Base-by-base conservation (phyloP, 2,113 vertebrate species). In the Triplophysa dalaica region DNA sequence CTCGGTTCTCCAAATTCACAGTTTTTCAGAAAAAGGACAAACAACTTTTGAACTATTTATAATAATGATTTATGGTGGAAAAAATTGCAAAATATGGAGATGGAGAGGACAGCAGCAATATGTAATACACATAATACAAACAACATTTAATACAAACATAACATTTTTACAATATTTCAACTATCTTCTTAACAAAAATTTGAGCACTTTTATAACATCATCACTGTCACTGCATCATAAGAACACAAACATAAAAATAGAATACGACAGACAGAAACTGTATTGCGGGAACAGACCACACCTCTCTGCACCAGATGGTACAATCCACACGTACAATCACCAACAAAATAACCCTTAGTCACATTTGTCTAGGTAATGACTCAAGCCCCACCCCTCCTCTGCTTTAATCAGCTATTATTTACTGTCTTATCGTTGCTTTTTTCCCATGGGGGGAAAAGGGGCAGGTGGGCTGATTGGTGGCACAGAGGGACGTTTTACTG, bases 331-430 rank as follows among this genome's bases (percentile, higher is more conserved):
- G 76, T 62, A 48, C 76, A 72, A 43, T 72, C 78, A 86, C 89
- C 87, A 88, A 85, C 84, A 84, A 81, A 87, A 86, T 87, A 82
- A 84, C 86, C 80, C 80, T 85, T 65, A 78, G 78, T 84, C 79
- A 81, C 81, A 80, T 77, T 85, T 82, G 70, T 83, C 73, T 52
- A 83, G 63, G 82, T 75, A 85, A 77, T 81, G 63, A 62, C 77
- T 74, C 24, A 9, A 65, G 29, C 61, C 8, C 16, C 17, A 78
- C 68, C 79, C 50, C 70, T 82, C 69, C 61, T 45, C 21, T 70
- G 41, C 82, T 80, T 62, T 65, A 75, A 85, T 82, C 78, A 81
- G 85, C 70, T 84, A 69, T 89, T 77, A 75, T 83, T 83, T 86
- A 80, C 79, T 65, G 63, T 72, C 63, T 69, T 62, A 85, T 78